Evolutionary conservation across 2,888 invertebrate genomes (phyloP).

Genomic region (Oscheius myriophilus): DNA sequence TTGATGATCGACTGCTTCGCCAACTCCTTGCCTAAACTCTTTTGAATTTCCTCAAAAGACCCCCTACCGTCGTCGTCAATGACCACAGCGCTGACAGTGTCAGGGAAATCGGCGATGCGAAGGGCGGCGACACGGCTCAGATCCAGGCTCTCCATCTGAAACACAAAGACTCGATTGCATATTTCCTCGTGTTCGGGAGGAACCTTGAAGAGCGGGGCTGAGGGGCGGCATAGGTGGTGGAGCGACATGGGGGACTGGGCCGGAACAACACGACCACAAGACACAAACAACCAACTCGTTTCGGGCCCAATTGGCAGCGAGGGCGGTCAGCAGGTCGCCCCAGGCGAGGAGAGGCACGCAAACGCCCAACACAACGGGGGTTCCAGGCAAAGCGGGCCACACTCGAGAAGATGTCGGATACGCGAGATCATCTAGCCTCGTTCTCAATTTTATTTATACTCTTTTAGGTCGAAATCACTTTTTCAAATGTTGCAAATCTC

Average conservation of each 20-base stretch:
- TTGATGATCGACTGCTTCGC: conserved; percentile 63
- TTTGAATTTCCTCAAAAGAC: not conserved
- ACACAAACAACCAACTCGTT: conserved; percentile 29
- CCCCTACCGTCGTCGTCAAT: conserved; percentile 22
- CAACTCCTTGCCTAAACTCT: conserved; percentile 57
- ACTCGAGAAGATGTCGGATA: too few species aligned
- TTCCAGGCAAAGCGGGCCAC: too few species aligned
- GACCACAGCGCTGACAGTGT: conserved; percentile 19
- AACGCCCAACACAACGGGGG: too few species aligned
- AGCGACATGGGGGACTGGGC: conserved; percentile 11
- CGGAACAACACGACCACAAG: conserved; percentile 10
- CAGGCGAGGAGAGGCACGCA: too few species aligned
- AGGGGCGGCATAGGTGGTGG: conserved; percentile 16
- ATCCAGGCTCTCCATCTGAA: conserved; percentile 33
- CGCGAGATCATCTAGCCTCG: too few species aligned
- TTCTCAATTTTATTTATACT: too few species aligned
- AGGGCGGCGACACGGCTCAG: conserved; percentile 27
- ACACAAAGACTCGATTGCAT: not conserved
- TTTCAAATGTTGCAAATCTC: too few species aligned
- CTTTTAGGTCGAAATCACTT: too few species aligned
- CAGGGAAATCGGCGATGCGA: conserved; percentile 15
- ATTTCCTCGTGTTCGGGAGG: not conserved
- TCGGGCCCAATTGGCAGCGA: conserved; percentile 10
- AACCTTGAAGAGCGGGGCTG: conserved; percentile 24
- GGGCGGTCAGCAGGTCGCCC: not conserved